Evolutionary conservation across 1,140 invertebrate species (phyloP), one percentile per base, ranked within the genome.

Genomic region (Drosophila ercepeae): DNA sequence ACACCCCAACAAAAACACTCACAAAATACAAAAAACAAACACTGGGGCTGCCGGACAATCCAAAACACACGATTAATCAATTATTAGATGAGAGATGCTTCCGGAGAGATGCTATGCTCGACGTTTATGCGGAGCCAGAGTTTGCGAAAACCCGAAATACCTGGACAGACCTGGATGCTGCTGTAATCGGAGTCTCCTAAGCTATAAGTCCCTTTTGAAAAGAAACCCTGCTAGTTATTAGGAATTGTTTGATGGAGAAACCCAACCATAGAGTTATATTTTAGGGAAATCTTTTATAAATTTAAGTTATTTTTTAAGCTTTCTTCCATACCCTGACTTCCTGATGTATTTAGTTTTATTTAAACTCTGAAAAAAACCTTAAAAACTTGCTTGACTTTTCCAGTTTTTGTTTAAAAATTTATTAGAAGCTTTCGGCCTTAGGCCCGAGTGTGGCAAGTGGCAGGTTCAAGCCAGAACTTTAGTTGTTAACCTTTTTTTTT

Each of bases 31-130:
- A 14, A 9, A 61, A 36, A 19, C 8, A 42, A 42, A 64, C 60
- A 64, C 60, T 64, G 60, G 60, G 57, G 60, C 60, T 25, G 18
- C 23, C 60, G 60, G 60, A 64, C 60, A 61, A 55, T 48, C 55
- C 55, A 29, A 61, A 61, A 64, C 60, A 64, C 60, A 61, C 60
- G 57, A 61, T 36, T 64, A 64, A 64, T 49, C 57, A 44, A 64
- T 64, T 64, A 48, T 48, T 49, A 61, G 60, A 61, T 36, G 59
- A n/a, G n/a, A n/a, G n/a, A n/a, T 39, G 39, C 39, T 42, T 42
- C 18, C 23, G 9, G n/a, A n/a, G n/a, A n/a, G 14, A 27, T 18
- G 41, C 29, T 13, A n/a, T n/a, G n/a, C n/a, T n/a, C n/a, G n/a
- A 41, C 51, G 36, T 63, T 45, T 36, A 59, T 59, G 41, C 59